Conservation (phyloP, 1,140 invertebrate genomes). For the Armadillidium nasatum region DNA sequence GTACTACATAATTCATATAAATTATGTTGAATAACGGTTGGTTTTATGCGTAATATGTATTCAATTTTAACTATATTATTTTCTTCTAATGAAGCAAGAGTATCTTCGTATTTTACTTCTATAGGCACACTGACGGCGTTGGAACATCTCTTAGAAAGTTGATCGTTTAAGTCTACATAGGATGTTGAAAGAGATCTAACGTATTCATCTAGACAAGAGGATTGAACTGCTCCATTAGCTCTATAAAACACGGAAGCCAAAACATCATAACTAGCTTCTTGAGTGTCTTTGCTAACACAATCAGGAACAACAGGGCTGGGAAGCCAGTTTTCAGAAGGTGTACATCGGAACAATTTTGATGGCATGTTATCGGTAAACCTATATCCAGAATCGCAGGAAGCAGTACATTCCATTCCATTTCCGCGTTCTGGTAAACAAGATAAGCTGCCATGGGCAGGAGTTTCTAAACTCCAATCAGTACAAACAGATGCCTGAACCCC, state of each 20-base stretch:
- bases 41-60: slow-evolving; percentile 79
- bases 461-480: slow-evolving; percentile 85
- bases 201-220: slow-evolving; percentile 77
- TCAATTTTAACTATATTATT: slow-evolving; percentile 82
- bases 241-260: slow-evolving; percentile 81
- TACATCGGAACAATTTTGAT: slow-evolving; percentile 78
- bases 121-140: slow-evolving; percentile 78
- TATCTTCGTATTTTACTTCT: slow-evolving; percentile 83
- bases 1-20: slow-evolving; percentile 91
- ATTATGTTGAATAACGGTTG: slow-evolving; percentile 77
- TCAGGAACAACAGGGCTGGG: slow-evolving; percentile 83
- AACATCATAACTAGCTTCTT: slow-evolving; percentile 89
- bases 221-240: slow-evolving; percentile 78
- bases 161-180: slow-evolving; percentile 70
- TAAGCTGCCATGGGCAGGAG: slow-evolving; percentile 78
- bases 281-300: slow-evolving; percentile 88
- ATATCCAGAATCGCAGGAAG: slow-evolving; percentile 82
- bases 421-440: slow-evolving; percentile 65
- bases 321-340: slow-evolving; percentile 67
- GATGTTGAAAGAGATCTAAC: slow-evolving; percentile 71
- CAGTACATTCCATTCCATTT: slow-evolving; percentile 77
- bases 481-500: slow-evolving; percentile 88
- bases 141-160: slow-evolving; percentile 84
- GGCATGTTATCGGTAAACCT: slow-evolving; percentile 86
- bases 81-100: slow-evolving; percentile 67